A percentile compares a stretch with the other conserved stretches of the same genome.
Evolutionary conservation across 2,888 invertebrate species (phyloP).

Genomic region (Macropis europaea): DNA sequence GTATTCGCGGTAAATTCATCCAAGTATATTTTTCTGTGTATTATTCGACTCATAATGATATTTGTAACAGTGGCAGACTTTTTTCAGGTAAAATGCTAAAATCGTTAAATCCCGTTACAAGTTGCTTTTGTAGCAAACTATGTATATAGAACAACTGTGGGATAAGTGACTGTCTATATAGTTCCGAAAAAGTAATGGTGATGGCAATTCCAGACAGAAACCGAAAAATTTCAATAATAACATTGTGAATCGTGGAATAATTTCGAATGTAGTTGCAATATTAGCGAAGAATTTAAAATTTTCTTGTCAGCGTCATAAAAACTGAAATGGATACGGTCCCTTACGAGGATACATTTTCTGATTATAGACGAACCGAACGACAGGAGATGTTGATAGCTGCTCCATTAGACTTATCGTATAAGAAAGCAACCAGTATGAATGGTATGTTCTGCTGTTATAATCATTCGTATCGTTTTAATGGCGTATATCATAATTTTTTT

Average conservation of each 20-base stretch:
- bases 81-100: background rate
- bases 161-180: slow-evolving; percentile 33
- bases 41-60: no score
- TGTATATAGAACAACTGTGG: background rate
- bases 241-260: background rate
- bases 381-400: slow-evolving; percentile 72
- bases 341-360: slow-evolving; percentile 32
- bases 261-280: background rate
- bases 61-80: no score
- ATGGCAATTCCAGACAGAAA: background rate
- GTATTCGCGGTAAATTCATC: background rate
- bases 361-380: slow-evolving; percentile 64
- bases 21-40: no score
- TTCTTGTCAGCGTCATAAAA: background rate
- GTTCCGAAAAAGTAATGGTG: slow-evolving; percentile 7
- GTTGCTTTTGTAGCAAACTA: background rate
- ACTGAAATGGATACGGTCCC: slow-evolving; percentile 21
- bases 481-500: background rate
- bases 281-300: background rate
- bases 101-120: background rate
- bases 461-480: background rate
- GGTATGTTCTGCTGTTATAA: slow-evolving; percentile 65
- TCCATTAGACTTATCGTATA: slow-evolving; percentile 79
- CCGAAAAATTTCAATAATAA: slow-evolving; percentile 11
- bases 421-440: slow-evolving; percentile 72